A percentile compares a stretch with the other conserved stretches of the same genome.
Conservation (phyloP, 2,797 vertebrate species). For the Phrynocephalus vlangalii region DNA sequence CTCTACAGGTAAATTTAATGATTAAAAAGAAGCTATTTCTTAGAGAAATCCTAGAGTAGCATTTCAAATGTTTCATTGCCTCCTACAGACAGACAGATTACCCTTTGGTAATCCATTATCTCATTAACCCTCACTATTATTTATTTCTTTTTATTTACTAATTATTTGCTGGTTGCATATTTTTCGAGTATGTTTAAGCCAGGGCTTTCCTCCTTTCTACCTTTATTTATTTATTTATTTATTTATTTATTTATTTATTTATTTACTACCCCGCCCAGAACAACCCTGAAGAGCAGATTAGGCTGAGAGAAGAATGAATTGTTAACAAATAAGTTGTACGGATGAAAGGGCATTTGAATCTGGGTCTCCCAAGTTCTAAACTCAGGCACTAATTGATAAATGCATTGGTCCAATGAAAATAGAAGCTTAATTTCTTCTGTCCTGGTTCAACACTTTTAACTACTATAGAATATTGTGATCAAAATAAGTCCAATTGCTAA, state of each 20-base stretch:
- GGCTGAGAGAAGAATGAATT: neutral
- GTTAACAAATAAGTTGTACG: no score
- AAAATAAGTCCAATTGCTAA: neutral
- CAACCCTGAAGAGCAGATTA: neutral
- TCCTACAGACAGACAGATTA: neutral
- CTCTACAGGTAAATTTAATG: constrained; percentile 34
- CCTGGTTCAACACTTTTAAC: neutral
- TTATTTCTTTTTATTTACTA: neutral
- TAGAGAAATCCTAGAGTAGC: neutral
- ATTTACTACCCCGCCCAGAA: neutral
- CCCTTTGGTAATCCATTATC: constrained; percentile 29
- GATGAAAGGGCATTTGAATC: no score
- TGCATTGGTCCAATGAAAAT: neutral
- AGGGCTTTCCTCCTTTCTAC: no score
- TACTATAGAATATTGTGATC: no score
- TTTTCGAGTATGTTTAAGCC: neutral
- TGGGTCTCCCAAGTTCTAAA: no score
- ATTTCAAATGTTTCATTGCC: constrained; percentile 18
- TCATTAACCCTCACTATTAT: neutral
- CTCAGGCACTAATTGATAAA: no score
- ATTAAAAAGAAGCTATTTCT: constrained; percentile 17
- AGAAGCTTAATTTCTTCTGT: neutral
- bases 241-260: no score
- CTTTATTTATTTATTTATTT: no score
- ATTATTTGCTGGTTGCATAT: neutral